A percentile compares a stretch with the other conserved stretches of the same genome.
Conservation (phyloP, 2,113 vertebrate species). For the Plecotus auritus region DNA sequence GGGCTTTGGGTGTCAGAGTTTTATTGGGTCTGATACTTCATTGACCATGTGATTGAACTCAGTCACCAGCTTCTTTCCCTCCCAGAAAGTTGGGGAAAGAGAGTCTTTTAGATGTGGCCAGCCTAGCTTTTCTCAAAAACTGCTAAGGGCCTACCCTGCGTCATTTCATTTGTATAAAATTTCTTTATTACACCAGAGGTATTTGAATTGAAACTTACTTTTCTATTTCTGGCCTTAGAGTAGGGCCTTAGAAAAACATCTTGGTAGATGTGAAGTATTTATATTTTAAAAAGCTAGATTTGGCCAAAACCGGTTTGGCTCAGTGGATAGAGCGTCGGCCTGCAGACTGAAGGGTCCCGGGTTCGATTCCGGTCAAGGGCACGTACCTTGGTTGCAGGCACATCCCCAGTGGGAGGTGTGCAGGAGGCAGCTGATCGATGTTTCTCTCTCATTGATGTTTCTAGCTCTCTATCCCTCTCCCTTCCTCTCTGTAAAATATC, state of each 20-base stretch:
- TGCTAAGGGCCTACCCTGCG: not conserved
- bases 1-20: constrained; percentile 9
- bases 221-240: not conserved
- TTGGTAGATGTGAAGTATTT: not conserved
- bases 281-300: constrained; percentile 15
- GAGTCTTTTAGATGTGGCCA: not conserved
- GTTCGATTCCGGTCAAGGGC: too few relatives aligned
- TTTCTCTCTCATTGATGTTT: too few relatives aligned
- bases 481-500: too few relatives aligned
- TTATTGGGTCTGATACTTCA: not conserved
- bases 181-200: not conserved
- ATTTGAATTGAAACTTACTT: not conserved
- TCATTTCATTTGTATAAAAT: not conserved
- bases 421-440: too few relatives aligned
- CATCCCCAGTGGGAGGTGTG: too few relatives aligned
- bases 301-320: too few relatives aligned
- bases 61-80: not conserved
- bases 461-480: too few relatives aligned
- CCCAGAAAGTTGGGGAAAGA: not conserved
- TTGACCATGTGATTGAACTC: not conserved
- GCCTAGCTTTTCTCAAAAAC: not conserved
- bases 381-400: too few relatives aligned
- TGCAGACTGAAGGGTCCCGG: too few relatives aligned
- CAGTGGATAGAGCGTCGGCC: too few relatives aligned
- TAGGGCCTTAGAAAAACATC: not conserved